Percentiles rank a stretch among this genome's conserved stretches.
phyloP scores from a whole-genome alignment of 2,113 vertebrate genomes.

The Laticauda laticaudata region DNA sequence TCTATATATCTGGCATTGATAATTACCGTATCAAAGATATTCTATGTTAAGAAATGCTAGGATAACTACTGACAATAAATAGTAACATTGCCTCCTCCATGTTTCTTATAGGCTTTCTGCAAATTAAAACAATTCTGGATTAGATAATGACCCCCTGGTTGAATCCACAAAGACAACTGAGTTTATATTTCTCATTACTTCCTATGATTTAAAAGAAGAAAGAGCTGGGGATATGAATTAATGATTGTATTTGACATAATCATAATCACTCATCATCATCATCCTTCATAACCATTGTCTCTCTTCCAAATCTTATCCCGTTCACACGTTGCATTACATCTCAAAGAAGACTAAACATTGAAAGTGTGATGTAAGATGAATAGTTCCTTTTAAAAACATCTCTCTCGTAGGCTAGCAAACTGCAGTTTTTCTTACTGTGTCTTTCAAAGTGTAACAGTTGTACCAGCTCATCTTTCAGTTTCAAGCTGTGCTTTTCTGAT shows the following conservation, averaged over 20 bases:
- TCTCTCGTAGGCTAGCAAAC: constrained; percentile 65
- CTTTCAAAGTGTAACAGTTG: constrained; percentile 71
- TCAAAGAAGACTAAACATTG: background rate
- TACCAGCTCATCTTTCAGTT: constrained; percentile 64
- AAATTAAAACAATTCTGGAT: background rate
- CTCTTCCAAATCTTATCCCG: constrained; percentile 37
- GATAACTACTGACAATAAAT: background rate
- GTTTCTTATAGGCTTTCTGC: background rate
- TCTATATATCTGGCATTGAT: background rate
- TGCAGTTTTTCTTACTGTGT: constrained; percentile 63
- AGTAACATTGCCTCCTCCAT: background rate
- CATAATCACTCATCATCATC: background rate
- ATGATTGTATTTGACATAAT: background rate
- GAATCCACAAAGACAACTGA: background rate
- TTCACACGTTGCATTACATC: constrained; percentile 33
- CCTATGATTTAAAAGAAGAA: constrained; percentile 24
- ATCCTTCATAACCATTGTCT: constrained; percentile 52
- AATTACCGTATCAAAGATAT: background rate
- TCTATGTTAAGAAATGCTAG: background rate
- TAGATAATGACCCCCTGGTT: background rate
- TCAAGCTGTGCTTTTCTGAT: constrained; percentile 69
- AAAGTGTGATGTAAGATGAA: background rate
- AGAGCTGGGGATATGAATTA: constrained; percentile 33
- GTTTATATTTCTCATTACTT: background rate
- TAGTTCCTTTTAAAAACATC: constrained; percentile 41